Evolutionary conservation across 2,113 vertebrate species (phyloP).

Genomic region (Toxostoma redivivum): DNA sequence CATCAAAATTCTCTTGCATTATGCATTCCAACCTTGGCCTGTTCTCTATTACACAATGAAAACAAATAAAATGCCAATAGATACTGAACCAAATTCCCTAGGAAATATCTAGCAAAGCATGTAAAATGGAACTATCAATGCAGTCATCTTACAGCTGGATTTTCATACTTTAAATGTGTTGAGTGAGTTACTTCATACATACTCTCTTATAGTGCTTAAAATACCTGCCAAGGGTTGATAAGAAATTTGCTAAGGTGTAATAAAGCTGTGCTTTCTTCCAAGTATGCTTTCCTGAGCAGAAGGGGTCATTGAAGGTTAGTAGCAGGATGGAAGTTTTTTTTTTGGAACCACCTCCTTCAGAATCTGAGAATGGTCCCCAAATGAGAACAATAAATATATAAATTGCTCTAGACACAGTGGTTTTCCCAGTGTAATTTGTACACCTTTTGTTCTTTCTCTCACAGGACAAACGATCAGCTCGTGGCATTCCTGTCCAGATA

Average conservation of each 20-base stretch:
- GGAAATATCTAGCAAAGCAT: background rate
- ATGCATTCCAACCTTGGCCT: background rate
- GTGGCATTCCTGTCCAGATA: constrained; percentile 96
- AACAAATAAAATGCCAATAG: background rate
- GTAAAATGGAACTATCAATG: background rate
- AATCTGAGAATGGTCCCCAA: background rate
- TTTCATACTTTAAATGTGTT: background rate
- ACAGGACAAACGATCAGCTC: constrained; percentile 94
- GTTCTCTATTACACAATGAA: background rate
- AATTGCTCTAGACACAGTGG: too few species aligned
- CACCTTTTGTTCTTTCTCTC: constrained; percentile 7
- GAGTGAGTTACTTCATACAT: background rate
- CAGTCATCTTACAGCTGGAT: background rate
- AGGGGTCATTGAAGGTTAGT: background rate
- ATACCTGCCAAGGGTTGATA: background rate
- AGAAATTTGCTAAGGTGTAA: background rate
- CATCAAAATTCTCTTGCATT: background rate
- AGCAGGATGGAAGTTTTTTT: background rate
- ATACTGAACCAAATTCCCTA: background rate
- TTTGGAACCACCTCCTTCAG: background rate
- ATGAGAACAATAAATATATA: background rate
- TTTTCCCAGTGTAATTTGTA: background rate
- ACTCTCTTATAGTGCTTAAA: background rate
- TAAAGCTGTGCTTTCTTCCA: background rate
- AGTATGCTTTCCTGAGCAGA: background rate